These are phyloP conservation scores for Platypus cylindrus DNA, from an alignment of 2,888 invertebrate genomes.

Conservation along the genomic window DNA sequence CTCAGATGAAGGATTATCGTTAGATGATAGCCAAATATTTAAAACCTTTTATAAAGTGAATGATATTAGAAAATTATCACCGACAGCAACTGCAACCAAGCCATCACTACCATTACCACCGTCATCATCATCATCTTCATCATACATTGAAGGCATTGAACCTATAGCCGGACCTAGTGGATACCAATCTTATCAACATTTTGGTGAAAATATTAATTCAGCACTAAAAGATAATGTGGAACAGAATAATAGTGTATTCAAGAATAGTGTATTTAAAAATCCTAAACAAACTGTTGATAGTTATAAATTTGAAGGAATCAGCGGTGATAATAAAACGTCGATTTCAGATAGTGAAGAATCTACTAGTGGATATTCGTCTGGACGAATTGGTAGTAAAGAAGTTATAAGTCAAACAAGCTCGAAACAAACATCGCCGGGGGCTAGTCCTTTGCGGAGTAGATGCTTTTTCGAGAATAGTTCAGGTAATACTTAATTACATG, in stretches of 20 bases:
- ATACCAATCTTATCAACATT: slow-evolving; percentile 21
- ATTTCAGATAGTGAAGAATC: slow-evolving; percentile 46
- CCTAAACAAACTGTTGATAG: slow-evolving; percentile 1
- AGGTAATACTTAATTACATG: slow-evolving; percentile 16
- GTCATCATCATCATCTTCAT: too few species aligned
- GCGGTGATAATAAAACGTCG: slow-evolving; percentile 26
- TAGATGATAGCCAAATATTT: slow-evolving; percentile 10
- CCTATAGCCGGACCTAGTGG: slow-evolving; percentile 32
- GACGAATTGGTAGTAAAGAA: slow-evolving; percentile 27
- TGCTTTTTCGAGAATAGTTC: slow-evolving; percentile 18
- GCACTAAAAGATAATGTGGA: neutral
- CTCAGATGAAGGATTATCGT: slow-evolving; percentile 11
- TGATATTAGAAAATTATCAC: slow-evolving; percentile 10
- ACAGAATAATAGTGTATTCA: neutral
- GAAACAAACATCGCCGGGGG: slow-evolving; percentile 21
- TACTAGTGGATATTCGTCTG: slow-evolving; percentile 45
- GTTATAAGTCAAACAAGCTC: slow-evolving; percentile 23
- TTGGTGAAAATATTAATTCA: neutral
- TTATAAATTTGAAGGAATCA: slow-evolving; percentile 18
- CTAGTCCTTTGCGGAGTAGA: too few species aligned
- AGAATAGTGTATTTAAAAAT: slow-evolving; percentile 10
- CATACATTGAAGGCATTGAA: slow-evolving; percentile 22
- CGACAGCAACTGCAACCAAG: too few species aligned
- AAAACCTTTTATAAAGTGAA: slow-evolving; percentile 13
- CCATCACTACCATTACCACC: too few species aligned